Base-by-base conservation (phyloP, 2,888 invertebrate species). In the Aethes cnicana region DNA sequence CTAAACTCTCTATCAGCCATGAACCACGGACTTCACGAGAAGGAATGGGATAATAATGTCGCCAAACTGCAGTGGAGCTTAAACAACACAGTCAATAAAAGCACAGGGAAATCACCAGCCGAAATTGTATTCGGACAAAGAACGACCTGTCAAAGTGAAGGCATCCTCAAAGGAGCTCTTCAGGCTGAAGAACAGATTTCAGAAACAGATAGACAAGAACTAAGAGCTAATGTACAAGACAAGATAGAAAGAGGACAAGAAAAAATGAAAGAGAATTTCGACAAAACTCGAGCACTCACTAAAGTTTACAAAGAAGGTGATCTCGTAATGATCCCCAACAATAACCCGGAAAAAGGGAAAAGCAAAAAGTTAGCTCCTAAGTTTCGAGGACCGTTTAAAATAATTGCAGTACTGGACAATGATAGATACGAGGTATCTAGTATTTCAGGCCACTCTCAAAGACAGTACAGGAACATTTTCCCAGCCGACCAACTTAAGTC, bases 31-130 rank as follows among this genome's bases (percentile, higher is more conserved):
- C 12, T 14, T 4, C 36, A 55, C 11, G 55, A 55, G 3, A 17
- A 25, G 9, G 43, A 55, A 7, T 52, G 55, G 55, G 55, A 55
- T 17, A 7, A 1, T 0, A 26, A 52, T 1, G 1, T 53, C 2
- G 17, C 1, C 4, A 42, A 44, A 26, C 7, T 55, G 8, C 55
- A 55, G 20, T 52, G 55, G 50, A 50, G 50, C 9, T 21, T 55
- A 32, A 55, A 55, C 18, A 55, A 55, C 11, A 55, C 54, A 1
- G 6, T 55, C 3, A 55, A 55, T 11, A 41, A 48, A 17, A 21
- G 26, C n/a, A 55, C 41, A 4, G 52, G 48, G 7, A 55, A 47
- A 26, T 25, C 39, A 0, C 47, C 55, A 4, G 25, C 47, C 12
- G 52, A 47, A 36, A 26, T 52, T 3, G 42, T 55, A 4, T 55